A percentile compares a stretch with the other conserved stretches of the same genome.
These are phyloP conservation scores for Microcebus murinus DNA, from an alignment of 2,113 vertebrate species.

Conservation along the genomic window DNA sequence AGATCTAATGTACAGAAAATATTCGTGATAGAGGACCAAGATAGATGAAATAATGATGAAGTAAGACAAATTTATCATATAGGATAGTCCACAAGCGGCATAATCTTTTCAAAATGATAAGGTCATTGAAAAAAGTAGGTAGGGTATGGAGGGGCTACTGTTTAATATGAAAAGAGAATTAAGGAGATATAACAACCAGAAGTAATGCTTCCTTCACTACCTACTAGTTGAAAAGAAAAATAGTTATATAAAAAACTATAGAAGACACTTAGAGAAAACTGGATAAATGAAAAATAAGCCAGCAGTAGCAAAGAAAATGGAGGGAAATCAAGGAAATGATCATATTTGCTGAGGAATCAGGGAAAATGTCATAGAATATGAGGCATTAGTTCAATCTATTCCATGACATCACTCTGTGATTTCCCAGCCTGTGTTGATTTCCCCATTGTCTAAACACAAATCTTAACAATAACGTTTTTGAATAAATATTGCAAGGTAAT, in stretches of 20 bases:
- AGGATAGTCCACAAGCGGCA: neutral
- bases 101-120: neutral
- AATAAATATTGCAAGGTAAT: neutral
- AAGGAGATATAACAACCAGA: neutral
- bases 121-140: neutral
- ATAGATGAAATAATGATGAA: neutral
- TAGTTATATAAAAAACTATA: neutral
- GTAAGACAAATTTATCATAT: neutral
- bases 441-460: neutral
- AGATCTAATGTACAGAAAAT: neutral
- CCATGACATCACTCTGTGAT: neutral
- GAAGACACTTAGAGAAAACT: neutral
- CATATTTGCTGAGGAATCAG: neutral
- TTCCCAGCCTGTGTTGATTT: neutral
- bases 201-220: neutral
- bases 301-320: neutral
- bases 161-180: neutral
- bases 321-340: neutral
- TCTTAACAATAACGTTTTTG: neutral
- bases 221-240: neutral
- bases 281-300: neutral
- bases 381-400: neutral
- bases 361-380: neutral
- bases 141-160: rapidly evolving
- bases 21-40: neutral